Evolutionary conservation across 1,140 invertebrate species (phyloP).

Genomic region (Diachasma alloeum): DNA sequence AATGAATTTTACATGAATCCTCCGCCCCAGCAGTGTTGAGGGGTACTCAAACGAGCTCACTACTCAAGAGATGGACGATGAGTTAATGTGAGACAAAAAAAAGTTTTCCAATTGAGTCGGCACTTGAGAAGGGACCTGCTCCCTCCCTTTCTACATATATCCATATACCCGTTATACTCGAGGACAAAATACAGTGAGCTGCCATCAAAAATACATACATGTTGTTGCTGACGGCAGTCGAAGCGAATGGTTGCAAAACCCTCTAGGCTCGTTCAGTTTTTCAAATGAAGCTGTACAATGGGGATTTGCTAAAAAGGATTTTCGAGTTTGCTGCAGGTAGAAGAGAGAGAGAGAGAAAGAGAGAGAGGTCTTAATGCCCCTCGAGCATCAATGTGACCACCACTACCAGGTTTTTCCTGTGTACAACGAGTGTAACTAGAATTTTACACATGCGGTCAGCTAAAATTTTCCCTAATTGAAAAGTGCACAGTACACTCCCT

Average conservation of each 20-base stretch:
- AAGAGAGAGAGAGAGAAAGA: no score
- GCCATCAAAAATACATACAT: not conserved
- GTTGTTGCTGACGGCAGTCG: conserved; percentile 4
- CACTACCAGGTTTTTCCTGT: not conserved
- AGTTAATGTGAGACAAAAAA: conserved; percentile 24
- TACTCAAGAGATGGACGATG: conserved; percentile 1
- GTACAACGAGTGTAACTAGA: not conserved
- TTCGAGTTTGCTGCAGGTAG: conserved; percentile 32
- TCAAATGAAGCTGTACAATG: conserved; percentile 12
- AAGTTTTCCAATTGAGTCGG: conserved; percentile 2
- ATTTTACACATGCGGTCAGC: not conserved
- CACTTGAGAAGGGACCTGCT: conserved; percentile 9
- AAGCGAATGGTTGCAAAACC: conserved; percentile 1
- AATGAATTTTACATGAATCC: conserved; percentile 38
- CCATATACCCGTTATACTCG: conserved; percentile 14
- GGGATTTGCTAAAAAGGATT: conserved; percentile 40
- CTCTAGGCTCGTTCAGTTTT: conserved; percentile 27
- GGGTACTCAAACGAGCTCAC: conserved; percentile 14
- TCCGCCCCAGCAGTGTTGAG: conserved; percentile 7
- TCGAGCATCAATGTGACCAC: not conserved
- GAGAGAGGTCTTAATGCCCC: conserved; percentile 23
- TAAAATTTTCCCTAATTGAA: not conserved
- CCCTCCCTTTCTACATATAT: not conserved
- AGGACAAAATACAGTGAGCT: not conserved
- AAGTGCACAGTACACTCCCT: not conserved